Percentiles rank a stretch among this genome's conserved stretches.
Evolutionary conservation across 2,797 vertebrate genomes (phyloP).

Genomic region (Lemur catta): DNA sequence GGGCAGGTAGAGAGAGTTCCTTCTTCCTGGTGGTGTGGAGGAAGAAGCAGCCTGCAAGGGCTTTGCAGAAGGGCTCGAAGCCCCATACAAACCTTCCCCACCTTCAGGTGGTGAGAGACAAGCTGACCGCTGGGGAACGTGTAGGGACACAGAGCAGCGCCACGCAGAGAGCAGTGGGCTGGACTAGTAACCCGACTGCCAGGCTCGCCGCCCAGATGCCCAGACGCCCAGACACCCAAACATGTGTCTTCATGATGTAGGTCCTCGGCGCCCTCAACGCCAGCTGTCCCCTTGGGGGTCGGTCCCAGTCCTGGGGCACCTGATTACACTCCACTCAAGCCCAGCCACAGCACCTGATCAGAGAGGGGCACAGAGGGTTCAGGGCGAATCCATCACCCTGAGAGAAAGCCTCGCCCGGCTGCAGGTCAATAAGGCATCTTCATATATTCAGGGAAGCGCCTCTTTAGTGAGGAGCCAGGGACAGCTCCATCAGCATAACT

Average conservation of each 20-base stretch:
- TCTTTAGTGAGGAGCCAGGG: neutral
- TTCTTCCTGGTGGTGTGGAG: fast-evolving
- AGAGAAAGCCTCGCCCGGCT: fast-evolving
- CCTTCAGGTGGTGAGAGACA: fast-evolving
- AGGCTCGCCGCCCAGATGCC: fast-evolving
- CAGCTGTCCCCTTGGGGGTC: neutral
- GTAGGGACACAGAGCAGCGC: fast-evolving
- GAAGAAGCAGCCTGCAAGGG: fast-evolving
- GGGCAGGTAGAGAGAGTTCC: fast-evolving
- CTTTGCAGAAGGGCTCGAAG: too few relatives aligned
- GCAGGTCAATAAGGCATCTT: neutral
- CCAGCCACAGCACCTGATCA: fast-evolving
- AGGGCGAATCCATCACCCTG: neutral
- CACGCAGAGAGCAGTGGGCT: fast-evolving
- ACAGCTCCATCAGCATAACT: conserved; percentile 53
- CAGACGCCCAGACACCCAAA: fast-evolving
- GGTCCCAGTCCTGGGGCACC: fast-evolving
- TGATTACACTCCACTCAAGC: fast-evolving
- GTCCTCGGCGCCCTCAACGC: neutral
- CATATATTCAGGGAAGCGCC: neutral
- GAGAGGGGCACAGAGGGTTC: fast-evolving
- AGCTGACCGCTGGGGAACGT: fast-evolving
- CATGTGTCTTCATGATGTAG: too few relatives aligned
- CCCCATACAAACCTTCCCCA: fast-evolving
- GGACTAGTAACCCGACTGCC: fast-evolving